phyloP scores from a whole-genome alignment of 2,888 invertebrate species.

The Cephonodes hylas region DNA sequence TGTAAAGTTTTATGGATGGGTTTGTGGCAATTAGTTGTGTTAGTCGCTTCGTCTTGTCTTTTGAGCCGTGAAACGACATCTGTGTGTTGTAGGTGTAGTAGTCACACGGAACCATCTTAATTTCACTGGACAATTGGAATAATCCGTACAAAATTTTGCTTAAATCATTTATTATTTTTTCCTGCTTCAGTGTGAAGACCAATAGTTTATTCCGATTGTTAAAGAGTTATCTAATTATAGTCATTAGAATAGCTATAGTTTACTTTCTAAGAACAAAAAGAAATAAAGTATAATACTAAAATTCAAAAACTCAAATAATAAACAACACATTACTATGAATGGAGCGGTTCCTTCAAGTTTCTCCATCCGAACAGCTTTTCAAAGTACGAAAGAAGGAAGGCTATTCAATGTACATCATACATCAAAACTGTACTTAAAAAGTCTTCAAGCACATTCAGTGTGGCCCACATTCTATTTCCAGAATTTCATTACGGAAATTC shows the following conservation, averaged over 20 bases:
- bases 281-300: no score
- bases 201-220: no score
- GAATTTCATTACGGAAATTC: slow-evolving; percentile 11
- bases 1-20: slow-evolving; percentile 22
- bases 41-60: slow-evolving; percentile 9
- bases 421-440: not conserved
- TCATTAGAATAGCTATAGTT: no score
- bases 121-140: not conserved
- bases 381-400: not conserved
- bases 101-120: not conserved
- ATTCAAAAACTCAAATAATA: not conserved
- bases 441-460: not conserved
- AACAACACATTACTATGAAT: not conserved
- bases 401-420: not conserved
- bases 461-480: not conserved
- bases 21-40: slow-evolving; percentile 16
- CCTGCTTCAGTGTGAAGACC: not conserved
- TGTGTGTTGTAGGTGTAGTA: not conserved
- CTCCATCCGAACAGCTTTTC: not conserved
- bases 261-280: no score
- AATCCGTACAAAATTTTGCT: not conserved
- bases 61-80: slow-evolving; percentile 1
- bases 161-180: not conserved
- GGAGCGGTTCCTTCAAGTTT: not conserved
- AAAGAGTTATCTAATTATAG: no score